Evolutionary conservation across 2,113 vertebrate genomes (phyloP), one percentile per base, ranked within the genome.

Genomic region (Brachyhypopomus occidentalis): DNA sequence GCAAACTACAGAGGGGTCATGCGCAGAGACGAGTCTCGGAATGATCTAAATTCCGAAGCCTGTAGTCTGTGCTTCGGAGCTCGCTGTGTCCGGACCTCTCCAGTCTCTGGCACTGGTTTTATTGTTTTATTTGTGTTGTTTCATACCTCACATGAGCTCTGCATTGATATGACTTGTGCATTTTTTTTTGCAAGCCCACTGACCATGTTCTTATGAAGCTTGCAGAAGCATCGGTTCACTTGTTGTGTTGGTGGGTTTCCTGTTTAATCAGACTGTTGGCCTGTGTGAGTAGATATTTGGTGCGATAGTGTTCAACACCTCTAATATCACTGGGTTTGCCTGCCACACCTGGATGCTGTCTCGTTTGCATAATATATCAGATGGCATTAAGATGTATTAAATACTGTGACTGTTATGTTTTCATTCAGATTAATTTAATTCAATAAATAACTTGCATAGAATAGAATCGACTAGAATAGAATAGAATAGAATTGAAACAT

Each of bases 231-330:
- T 70, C 22, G n/a, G 34, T n/a, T 4, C 20, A 34, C 34, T 70
- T n/a, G 66, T 34, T 11, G 66, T 41, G 66, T 34, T 19, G 66
- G 30, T 70, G 36, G 34, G 66, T 41, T 70, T 70, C 66, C 66
- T 70, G 36, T 70, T 22, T 22, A 34, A 19, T 3, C 0, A 38
- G 66, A 38, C 66, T 36, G 12, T 14, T 52, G 45, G 45, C 45
- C 45, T 52, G 45, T 12, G 45, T 14, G 12, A 52, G 45, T 14
- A 52, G 45, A 52, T 38, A 30, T 69, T n/a, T 2, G 34, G 30
- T 38, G 7, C 19, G 5, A 38, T 69, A 4, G 41, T 70, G 6
- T n/a, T 70, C 64, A n/a, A 20, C 6, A 41, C 19, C 19, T n/a
- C 34, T 22, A 22, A 22, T 70, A 70, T 41, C 36, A 22, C 19